Conservation (phyloP, 2,797 vertebrate genomes). For the Artibeus jamaicensis region DNA sequence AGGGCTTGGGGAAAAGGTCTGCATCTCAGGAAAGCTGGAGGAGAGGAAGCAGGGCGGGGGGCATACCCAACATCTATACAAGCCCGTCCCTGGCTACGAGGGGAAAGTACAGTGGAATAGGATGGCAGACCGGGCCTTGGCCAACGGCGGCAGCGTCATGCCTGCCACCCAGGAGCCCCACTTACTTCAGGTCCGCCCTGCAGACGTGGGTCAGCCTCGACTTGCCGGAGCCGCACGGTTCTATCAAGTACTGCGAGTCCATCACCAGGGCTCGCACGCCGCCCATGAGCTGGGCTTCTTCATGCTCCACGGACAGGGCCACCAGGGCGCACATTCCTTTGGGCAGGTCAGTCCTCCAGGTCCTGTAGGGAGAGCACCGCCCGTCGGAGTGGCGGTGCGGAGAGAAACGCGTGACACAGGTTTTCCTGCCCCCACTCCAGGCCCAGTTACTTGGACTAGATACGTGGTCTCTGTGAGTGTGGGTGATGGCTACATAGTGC, state of each 20-base stretch:
- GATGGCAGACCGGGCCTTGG: not conserved
- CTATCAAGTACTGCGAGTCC: conserved; percentile 94
- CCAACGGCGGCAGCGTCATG: too few species aligned
- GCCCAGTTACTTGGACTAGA: not conserved
- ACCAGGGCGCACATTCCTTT: conserved; percentile 94
- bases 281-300: conserved; percentile 89
- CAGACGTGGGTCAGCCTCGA: conserved; percentile 96
- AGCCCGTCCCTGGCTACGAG: not conserved
- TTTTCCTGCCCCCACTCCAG: not conserved
- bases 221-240: conserved; percentile 97
- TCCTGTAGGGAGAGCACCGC: conserved; percentile 81
- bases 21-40: not conserved
- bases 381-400: not conserved
- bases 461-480: not conserved
- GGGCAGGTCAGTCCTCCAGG: conserved; percentile 96
- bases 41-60: not conserved
- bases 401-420: not conserved
- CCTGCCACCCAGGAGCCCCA: not conserved
- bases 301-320: conserved; percentile 92
- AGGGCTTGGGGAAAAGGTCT: not conserved
- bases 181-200: conserved; percentile 96
- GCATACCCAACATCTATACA: too few species aligned
- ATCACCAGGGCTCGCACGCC: conserved; percentile 91
- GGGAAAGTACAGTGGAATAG: fast-evolving
- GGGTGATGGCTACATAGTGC: not conserved